phyloP scores from a whole-genome alignment of 2,113 vertebrate genomes.

The Sterrhoptilus dennistouni region DNA sequence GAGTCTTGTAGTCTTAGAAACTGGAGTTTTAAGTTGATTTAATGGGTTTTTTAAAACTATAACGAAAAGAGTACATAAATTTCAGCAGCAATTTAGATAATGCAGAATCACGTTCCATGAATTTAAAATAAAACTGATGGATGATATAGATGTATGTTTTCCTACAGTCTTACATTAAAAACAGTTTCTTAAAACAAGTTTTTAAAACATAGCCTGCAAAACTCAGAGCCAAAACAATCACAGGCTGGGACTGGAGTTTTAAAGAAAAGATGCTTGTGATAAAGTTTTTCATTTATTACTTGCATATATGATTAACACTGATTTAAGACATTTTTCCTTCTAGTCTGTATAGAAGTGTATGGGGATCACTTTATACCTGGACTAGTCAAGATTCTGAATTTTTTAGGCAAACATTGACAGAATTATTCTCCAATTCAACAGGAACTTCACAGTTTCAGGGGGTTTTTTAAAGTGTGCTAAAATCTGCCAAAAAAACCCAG shows the following conservation, averaged over 20 bases:
- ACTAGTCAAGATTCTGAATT: not conserved
- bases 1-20: not conserved
- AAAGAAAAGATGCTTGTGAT: not conserved
- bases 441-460: not conserved
- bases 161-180: not conserved
- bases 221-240: not conserved
- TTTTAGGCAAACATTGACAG: not conserved
- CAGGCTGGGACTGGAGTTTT: not conserved
- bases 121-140: not conserved
- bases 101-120: not conserved
- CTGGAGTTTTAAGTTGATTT: not conserved
- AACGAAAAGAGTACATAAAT: not conserved
- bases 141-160: not conserved
- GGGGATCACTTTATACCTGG: not conserved
- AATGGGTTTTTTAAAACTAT: not conserved
- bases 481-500: not conserved
- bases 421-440: not conserved
- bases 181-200: not conserved
- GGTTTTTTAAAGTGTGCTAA: not conserved
- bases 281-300: not conserved
- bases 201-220: not conserved
- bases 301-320: not conserved
- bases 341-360: not conserved
- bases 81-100: not conserved
- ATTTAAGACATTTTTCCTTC: not conserved